Percentiles rank a stretch among this genome's conserved stretches.
Conservation (phyloP, 1,140 invertebrate species). For the Cyclargus thomasi region DNA sequence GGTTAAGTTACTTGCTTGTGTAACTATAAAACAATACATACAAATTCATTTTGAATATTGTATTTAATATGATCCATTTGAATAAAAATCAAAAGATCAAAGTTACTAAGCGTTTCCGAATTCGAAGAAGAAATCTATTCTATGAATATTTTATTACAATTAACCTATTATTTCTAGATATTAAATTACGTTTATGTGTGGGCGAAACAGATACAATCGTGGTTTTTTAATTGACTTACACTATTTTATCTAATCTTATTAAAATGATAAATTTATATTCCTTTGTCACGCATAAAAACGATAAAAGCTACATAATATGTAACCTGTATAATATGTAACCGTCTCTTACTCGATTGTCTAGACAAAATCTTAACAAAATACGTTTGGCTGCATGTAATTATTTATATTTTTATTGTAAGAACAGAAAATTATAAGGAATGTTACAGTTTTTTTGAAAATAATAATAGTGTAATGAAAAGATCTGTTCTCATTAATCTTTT, state of each 20-base stretch:
- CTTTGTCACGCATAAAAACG: slow-evolving; percentile 1
- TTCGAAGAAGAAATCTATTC: neutral
- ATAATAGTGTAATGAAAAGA: too few relatives aligned
- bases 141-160: neutral
- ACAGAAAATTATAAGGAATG: too few relatives aligned
- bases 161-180: slow-evolving; percentile 1
- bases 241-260: slow-evolving; percentile 11
- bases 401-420: neutral
- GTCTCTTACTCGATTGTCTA: neutral
- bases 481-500: too few relatives aligned
- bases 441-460: too few relatives aligned
- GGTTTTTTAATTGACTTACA: slow-evolving; percentile 11
- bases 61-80: too few relatives aligned
- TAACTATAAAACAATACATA: too few relatives aligned
- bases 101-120: too few relatives aligned
- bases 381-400: neutral
- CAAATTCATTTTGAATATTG: too few relatives aligned
- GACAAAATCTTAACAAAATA: neutral
- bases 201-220: slow-evolving; percentile 2
- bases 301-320: neutral
- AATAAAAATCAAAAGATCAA: too few relatives aligned
- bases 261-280: slow-evolving; percentile 10
- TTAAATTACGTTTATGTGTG: slow-evolving; percentile 7
- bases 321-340: neutral
- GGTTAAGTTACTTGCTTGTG: too few relatives aligned